Evolutionary conservation across 1,140 invertebrate species (phyloP), one percentile per base, ranked within the genome.

Genomic region (Parapsyche elsis): DNA sequence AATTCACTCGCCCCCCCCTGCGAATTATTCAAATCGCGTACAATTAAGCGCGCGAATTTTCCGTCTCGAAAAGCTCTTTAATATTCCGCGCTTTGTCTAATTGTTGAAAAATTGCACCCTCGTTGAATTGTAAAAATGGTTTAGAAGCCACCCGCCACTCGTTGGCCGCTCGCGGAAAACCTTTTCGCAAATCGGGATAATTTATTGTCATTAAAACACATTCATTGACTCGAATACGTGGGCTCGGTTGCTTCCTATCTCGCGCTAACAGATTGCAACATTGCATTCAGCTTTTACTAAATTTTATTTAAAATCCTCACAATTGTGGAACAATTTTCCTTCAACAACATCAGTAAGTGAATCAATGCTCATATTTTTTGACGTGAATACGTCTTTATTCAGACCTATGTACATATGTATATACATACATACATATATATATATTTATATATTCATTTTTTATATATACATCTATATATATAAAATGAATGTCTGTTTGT

Each of bases 11-110:
- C 23, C 64, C 5, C 9, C n/a, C 59, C 16, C n/a, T 9, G 21
- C 67, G 38, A 73, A 73, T 73, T 73, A 73, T 73, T 73, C 71
- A 73, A 73, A 73, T 73, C 45, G 71, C 71, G 38, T 73, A 73
- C 45, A 46, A 73, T 73, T 73, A 46, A 49, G 71, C 14, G 38
- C 44, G 38, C 30, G 16, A 73, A 73, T 73, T 46, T 73, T 73
- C 71, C 71, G 44, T 46, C 71, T 45, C 45, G 38, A 21, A 73
- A 45, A 16, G 5, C 71, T 73, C 16, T 19, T 73, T 73, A 73
- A 49, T 46, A 73, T 73, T 73, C 71, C 14, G 64, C 64, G 64
- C 64, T 67, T 30, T 67, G 64, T 67, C 64, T 67, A 67, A 67
- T 67, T 67, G 64, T 67, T 67, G 24, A 67, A 67, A 67, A 67